phyloP scores from a whole-genome alignment of 1,140 invertebrate genomes.

The Drosophila santomea region DNA sequence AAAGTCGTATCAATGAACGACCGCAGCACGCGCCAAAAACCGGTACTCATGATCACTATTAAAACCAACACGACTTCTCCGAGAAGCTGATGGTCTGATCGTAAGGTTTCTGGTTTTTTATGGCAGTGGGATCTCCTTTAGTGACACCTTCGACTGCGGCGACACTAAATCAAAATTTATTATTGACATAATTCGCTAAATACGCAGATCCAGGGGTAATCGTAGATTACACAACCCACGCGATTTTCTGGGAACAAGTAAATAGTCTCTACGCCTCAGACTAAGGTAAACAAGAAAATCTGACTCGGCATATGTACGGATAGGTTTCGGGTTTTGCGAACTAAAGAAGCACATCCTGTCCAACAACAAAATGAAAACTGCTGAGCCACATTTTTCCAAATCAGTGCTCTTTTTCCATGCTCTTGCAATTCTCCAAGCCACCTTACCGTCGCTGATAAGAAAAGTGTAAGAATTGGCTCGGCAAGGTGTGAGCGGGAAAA shows the following conservation, averaged over 20 bases:
- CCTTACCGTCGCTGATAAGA: constrained; percentile 42
- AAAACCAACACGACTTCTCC: constrained; percentile 2
- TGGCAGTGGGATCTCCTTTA: constrained; percentile 12
- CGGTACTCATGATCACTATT: constrained; percentile 25
- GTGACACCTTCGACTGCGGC: constrained; percentile 21
- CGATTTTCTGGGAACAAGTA: constrained; percentile 16
- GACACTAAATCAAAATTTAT: constrained; percentile 53
- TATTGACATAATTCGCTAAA: constrained; percentile 55
- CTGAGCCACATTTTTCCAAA: constrained; percentile 1
- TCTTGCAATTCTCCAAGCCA: constrained; percentile 6
- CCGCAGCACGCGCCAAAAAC: constrained; percentile 62
- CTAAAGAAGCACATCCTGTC: constrained; percentile 38
- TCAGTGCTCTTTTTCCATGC: neutral
- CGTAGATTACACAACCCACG: constrained; percentile 41
- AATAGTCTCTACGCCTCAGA: constrained; percentile 25
- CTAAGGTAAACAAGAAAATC: constrained; percentile 26
- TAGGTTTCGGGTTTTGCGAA: constrained; percentile 12
- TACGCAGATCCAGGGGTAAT: constrained; percentile 32
- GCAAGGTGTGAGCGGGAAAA: constrained; percentile 38
- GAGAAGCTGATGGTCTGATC: constrained; percentile 4
- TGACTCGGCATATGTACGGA: constrained; percentile 22
- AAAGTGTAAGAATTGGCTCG: constrained; percentile 46
- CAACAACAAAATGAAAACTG: constrained; percentile 3
- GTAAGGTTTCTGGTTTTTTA: constrained; percentile 46
- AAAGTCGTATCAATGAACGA: constrained; percentile 49